These are phyloP conservation scores for Tetranychus piercei DNA, from an alignment of 2,888 invertebrate genomes.

Conservation along the genomic window DNA sequence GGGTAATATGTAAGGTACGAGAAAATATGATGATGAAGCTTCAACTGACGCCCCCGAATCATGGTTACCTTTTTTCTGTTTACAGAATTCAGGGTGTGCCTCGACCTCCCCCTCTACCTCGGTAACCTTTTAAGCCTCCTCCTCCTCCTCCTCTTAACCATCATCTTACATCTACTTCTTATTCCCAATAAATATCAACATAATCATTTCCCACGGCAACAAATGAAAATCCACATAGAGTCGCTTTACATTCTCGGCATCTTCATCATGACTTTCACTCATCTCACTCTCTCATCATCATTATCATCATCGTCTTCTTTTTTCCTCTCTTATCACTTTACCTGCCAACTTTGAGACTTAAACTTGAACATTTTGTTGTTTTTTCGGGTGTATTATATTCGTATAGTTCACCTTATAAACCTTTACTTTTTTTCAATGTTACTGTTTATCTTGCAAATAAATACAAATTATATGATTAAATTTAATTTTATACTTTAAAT, in stretches of 20 bases:
- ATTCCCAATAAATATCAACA: not conserved
- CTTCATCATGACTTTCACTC: not conserved
- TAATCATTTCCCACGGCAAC: slow-evolving; percentile 1
- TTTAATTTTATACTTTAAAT: not conserved
- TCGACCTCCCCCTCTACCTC: not conserved
- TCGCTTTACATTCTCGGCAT: not conserved
- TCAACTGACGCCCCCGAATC: not conserved
- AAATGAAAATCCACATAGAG: not conserved
- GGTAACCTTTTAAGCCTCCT: not conserved
- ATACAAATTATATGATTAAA: too few relatives aligned
- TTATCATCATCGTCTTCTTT: not conserved
- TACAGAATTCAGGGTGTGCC: slow-evolving; percentile 1
- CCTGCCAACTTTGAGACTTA: not conserved
- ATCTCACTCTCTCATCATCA: slow-evolving; percentile 3
- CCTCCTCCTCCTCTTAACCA: not conserved
- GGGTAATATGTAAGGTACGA: not conserved
- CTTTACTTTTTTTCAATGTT: not conserved
- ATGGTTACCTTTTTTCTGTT: not conserved
- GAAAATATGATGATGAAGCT: not conserved
- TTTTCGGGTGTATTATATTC: not conserved
- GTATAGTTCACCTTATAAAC: not conserved
- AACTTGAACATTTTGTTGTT: not conserved
- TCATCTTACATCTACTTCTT: not conserved
- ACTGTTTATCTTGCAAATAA: not conserved
- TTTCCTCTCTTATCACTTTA: not conserved